phyloP scores from a whole-genome alignment of 2,113 vertebrate species.

The Psammodynastes pulverulentus region DNA sequence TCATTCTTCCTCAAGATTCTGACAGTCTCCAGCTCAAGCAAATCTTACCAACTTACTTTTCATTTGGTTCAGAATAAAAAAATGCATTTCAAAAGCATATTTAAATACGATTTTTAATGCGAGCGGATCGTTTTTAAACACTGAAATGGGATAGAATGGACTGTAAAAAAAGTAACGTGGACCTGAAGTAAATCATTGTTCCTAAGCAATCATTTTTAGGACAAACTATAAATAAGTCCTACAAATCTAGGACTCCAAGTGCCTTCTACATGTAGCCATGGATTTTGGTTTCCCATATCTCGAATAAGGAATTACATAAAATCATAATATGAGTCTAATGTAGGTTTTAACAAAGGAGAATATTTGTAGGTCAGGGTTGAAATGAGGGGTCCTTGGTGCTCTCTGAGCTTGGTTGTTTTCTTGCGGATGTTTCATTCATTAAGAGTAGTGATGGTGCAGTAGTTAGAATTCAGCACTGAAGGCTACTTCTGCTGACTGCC shows the following conservation, averaged over 20 bases:
- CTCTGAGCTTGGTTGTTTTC: too few species aligned
- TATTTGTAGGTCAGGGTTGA: too few species aligned
- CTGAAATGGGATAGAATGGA: neutral
- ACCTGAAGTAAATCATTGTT: neutral
- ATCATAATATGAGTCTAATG: too few species aligned
- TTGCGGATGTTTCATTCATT: too few species aligned
- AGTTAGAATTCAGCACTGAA: too few species aligned
- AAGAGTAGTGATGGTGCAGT: too few species aligned
- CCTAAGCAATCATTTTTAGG: neutral
- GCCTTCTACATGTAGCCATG: neutral
- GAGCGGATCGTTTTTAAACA: neutral
- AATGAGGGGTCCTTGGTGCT: too few species aligned
- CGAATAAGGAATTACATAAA: neutral
- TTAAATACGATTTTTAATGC: neutral
- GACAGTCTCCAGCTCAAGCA: neutral
- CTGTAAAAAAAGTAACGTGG: neutral
- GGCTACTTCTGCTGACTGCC: too few species aligned
- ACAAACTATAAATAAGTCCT: neutral
- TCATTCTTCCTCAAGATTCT: neutral
- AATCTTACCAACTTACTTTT: neutral
- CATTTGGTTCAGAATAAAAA: neutral
- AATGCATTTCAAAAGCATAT: neutral
- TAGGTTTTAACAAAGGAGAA: too few species aligned
- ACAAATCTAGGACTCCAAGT: neutral
- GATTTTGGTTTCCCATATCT: too few species aligned